Evolutionary conservation across 2,888 invertebrate species (phyloP).

Genomic region (Synergus laeviventris): DNA sequence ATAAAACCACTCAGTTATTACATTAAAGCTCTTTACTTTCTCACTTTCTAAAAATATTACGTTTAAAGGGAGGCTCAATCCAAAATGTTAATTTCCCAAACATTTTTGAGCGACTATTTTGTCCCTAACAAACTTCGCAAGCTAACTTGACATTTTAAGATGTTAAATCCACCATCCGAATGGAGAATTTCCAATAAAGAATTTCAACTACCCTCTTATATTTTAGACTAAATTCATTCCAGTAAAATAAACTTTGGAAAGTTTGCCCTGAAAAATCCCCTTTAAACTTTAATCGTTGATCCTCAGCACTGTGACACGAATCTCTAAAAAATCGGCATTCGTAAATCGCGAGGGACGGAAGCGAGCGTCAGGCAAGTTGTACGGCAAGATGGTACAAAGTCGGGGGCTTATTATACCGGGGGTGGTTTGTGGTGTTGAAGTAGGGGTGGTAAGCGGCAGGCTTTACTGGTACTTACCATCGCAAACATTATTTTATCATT

Average conservation of each 20-base stretch:
- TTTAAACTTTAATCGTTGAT: slow-evolving; percentile 14
- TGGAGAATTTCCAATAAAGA: background rate
- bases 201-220: background rate
- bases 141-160: background rate
- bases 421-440: slow-evolving; percentile 26
- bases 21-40: background rate
- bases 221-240: background rate
- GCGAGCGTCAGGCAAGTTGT: slow-evolving; percentile 64
- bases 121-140: background rate
- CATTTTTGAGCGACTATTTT: background rate
- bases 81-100: background rate
- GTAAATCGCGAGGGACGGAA: slow-evolving; percentile 62
- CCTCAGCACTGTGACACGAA: background rate
- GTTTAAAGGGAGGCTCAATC: background rate
- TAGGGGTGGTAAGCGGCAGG: slow-evolving; percentile 59
- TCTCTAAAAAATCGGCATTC: slow-evolving; percentile 50
- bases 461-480: slow-evolving; percentile 72
- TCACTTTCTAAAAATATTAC: background rate
- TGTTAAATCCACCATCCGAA: background rate
- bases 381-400: slow-evolving; percentile 65
- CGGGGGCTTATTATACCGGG: slow-evolving; percentile 49
- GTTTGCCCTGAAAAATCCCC: background rate
- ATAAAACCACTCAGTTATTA: background rate
- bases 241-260: background rate
- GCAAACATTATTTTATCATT: slow-evolving; percentile 75